These are phyloP conservation scores for Columba janthina DNA, from an alignment of 2,113 vertebrate genomes.

Conservation along the genomic window DNA sequence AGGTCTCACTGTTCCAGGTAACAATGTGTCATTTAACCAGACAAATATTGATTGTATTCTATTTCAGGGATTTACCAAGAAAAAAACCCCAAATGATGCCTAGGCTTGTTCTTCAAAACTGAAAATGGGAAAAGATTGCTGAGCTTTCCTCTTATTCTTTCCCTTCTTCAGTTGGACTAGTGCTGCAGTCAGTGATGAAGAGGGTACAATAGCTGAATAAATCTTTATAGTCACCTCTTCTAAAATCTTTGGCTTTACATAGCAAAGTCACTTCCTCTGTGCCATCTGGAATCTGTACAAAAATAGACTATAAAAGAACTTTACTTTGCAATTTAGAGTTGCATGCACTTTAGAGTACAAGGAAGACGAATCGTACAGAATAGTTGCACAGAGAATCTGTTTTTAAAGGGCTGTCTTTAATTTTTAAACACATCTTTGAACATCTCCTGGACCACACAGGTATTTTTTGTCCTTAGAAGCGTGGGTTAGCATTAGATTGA, in stretches of 20 bases:
- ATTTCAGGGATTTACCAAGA: background rate
- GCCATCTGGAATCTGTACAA: slow-evolving; percentile 37
- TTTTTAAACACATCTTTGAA: background rate
- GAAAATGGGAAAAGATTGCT: background rate
- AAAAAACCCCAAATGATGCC: background rate
- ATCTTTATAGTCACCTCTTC: background rate
- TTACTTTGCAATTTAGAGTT: slow-evolving; percentile 8
- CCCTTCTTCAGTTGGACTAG: background rate
- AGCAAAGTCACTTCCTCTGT: slow-evolving; percentile 8
- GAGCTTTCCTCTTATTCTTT: background rate
- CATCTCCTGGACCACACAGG: background rate
- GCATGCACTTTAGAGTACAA: background rate
- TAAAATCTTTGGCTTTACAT: background rate
- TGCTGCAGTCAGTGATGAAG: background rate
- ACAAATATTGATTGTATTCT: background rate
- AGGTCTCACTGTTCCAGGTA: background rate
- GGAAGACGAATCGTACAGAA: background rate
- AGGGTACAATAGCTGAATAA: background rate
- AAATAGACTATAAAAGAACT: slow-evolving; percentile 14
- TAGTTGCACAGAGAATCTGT: background rate
- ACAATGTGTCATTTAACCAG: background rate
- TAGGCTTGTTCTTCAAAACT: background rate
- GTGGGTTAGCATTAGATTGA: background rate
- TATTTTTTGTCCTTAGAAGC: background rate
- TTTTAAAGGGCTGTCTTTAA: background rate